Evolutionary conservation across 2,888 invertebrate genomes (phyloP).

Genomic region (Slavum lentiscoides): DNA sequence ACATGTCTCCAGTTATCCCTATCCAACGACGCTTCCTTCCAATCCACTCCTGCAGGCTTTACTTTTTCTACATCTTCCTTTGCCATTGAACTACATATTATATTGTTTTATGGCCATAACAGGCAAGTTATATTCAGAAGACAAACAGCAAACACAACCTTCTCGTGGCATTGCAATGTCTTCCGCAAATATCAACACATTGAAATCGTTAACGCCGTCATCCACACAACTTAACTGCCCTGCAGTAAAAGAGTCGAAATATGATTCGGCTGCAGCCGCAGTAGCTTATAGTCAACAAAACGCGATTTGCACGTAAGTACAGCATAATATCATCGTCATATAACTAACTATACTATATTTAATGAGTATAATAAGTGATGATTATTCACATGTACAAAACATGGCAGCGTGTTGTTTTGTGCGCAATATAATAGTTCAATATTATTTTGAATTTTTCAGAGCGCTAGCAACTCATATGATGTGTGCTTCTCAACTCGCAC

Average conservation of each 20-base stretch:
- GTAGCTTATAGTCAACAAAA: conserved; percentile 95
- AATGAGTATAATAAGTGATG: too few species aligned
- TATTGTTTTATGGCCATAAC: too few species aligned
- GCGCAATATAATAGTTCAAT: too few species aligned
- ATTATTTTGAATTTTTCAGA: conserved; percentile 64
- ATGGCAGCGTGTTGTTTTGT: too few species aligned
- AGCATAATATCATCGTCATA: too few species aligned
- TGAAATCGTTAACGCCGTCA: conserved; percentile 13
- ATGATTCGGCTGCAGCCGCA: conserved; percentile 85
- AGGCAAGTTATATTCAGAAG: conserved; percentile 5
- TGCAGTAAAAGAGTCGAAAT: conserved; percentile 17
- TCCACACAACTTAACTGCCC: conserved; percentile 24
- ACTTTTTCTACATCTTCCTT: too few species aligned
- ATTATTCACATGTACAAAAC: too few species aligned
- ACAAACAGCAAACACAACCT: conserved; percentile 4
- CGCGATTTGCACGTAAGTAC: conserved; percentile 90
- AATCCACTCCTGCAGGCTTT: too few species aligned
- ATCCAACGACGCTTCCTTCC: too few species aligned
- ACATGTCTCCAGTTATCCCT: too few species aligned
- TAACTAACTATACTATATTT: too few species aligned
- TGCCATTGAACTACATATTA: too few species aligned
- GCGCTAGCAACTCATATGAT: conserved; percentile 91
- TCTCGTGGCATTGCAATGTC: conserved; percentile 12
- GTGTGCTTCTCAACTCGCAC: conserved; percentile 89
- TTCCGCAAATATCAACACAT: conserved; percentile 19